Evolutionary conservation across 2,113 vertebrate species (phyloP).

Genomic region (Zosterops hypoxanthus): DNA sequence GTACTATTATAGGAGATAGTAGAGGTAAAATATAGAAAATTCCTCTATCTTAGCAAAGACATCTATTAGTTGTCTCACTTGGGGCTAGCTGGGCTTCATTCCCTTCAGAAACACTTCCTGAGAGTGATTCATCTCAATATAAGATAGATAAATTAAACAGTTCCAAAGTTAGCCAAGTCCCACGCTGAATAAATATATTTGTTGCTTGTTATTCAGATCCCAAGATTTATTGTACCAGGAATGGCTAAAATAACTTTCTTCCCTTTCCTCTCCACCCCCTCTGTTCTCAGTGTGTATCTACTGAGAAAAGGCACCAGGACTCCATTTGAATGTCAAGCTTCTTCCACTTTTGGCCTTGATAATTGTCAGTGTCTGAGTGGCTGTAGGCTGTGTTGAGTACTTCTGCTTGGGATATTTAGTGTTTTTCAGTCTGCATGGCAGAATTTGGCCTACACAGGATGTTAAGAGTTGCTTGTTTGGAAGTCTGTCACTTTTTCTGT

Average conservation of each 20-base stretch:
- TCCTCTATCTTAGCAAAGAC: neutral
- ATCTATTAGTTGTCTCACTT: neutral
- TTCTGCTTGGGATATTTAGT: neutral
- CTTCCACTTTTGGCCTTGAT: neutral
- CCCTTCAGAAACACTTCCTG: neutral
- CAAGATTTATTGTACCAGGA: neutral
- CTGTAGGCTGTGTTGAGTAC: neutral
- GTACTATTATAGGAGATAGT: neutral
- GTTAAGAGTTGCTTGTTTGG: neutral
- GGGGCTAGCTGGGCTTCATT: neutral
- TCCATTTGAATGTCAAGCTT: neutral
- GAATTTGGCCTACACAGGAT: neutral
- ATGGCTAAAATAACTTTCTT: constrained; percentile 38
- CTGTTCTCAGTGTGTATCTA: neutral
- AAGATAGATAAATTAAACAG: constrained; percentile 4
- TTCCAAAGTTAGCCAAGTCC: constrained; percentile 5
- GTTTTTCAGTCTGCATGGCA: neutral
- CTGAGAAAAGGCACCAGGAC: neutral
- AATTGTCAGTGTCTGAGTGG: neutral
- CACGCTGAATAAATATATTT: neutral
- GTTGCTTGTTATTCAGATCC: neutral
- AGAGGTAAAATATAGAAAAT: neutral
- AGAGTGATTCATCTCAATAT: neutral
- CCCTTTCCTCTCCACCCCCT: neutral
- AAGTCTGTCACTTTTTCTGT: neutral